Base-by-base conservation (phyloP, 2,113 vertebrate species). In the Chlorodrepanis virens region DNA sequence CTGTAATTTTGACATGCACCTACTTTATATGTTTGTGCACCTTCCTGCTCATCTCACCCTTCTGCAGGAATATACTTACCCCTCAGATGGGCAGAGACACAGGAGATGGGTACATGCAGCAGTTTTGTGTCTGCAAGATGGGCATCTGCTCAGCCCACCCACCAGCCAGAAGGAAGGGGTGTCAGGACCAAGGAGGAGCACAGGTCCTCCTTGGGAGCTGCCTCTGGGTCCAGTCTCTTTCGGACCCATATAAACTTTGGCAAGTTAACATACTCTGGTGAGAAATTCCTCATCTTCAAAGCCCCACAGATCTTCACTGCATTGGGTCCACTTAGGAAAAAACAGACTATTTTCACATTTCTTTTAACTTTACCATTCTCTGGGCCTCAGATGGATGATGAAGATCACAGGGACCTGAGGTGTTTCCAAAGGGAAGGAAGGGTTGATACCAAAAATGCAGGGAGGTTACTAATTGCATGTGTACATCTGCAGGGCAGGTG, bases 21-120 rank as follows among this genome's bases (percentile, higher is more conserved):
- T 60, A 4, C 37, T 61, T 64, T 6, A 24, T 10, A 9, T 21
- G 68, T 59, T 67, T 0, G 0, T n/a, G 59, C 9, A 59, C 14
- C 47, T 63, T 10, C 56, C 69, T 78, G 60, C 40, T 65, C 49
- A 71, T 24, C 28, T 29, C 11, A 20, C 4, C 7, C 14, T 28
- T 52, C 56, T 74, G 8, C 64, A 60, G 52, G 39, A 83, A 63
- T 0, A 0, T 13, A 23, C 6, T 52, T 68, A 47, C 14, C 25
- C n/a, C 39, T 28, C 6, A n/a, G 11, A 19, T 1, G 3, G 56
- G 37, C 33, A 63, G 64, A 84, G 50, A 78, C 44, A 28, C 2
- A 2, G 59, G 9, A 87, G n/a, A 23, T 0, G 3, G 15, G n/a
- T 23, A n/a, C 65, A 56, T 1, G 0, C 21, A 50, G 11, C 2